A percentile compares a stretch with the other conserved stretches of the same genome.
Conservation (phyloP, 2,888 invertebrate genomes). For the Campaea margaritaria region DNA sequence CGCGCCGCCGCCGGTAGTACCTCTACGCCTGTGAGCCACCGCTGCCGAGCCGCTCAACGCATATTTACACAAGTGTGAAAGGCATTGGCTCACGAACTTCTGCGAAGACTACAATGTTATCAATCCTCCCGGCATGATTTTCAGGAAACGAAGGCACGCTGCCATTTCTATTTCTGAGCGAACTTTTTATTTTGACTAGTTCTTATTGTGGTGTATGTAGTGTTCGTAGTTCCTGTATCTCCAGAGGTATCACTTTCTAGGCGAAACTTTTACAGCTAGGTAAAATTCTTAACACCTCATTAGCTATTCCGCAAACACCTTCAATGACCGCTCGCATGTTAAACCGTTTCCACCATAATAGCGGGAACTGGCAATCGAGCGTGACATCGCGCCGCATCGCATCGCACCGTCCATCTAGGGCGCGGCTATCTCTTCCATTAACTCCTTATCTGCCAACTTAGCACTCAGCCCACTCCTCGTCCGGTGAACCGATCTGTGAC, state of each 20-base stretch:
- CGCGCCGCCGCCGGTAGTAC: no score
- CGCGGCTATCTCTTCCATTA: slow-evolving; percentile 15
- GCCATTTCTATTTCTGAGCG: no score
- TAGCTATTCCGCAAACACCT: slow-evolving; percentile 17
- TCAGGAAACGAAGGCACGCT: no score
- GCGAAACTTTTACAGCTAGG: background rate
- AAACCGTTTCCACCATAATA: slow-evolving; percentile 9
- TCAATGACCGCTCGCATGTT: slow-evolving; percentile 2
- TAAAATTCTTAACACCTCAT: slow-evolving; percentile 5
- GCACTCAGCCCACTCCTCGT: slow-evolving; percentile 5
- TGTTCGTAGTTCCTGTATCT: no score
- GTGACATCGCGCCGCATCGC: slow-evolving; percentile 13
- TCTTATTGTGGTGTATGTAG: no score
- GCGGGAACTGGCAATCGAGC: slow-evolving; percentile 18
- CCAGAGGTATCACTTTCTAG: background rate
- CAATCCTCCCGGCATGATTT: no score
- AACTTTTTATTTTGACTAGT: no score
- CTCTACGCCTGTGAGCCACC: no score
- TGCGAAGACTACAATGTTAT: slow-evolving; percentile 2
- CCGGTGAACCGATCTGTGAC: background rate
- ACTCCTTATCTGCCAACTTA: slow-evolving; percentile 22
- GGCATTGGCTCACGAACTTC: no score
- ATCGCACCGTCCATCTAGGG: slow-evolving; percentile 13
- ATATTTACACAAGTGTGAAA: slow-evolving; percentile 10
- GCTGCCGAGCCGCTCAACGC: background rate